Base-by-base conservation (phyloP, 1,140 invertebrate genomes). In the Drosophila bipectinata region DNA sequence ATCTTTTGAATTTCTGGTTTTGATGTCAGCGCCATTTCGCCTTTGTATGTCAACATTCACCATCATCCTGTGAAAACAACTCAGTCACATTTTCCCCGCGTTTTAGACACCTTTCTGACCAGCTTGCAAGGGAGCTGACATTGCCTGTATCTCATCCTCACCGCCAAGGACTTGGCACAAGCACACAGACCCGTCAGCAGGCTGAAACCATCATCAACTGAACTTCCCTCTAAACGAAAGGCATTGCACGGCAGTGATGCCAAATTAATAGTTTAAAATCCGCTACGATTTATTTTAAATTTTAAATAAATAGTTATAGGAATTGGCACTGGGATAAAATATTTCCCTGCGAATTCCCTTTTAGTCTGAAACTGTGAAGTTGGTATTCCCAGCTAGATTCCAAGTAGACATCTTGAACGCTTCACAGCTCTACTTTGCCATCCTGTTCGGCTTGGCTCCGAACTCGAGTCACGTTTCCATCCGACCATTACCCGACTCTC, bases 381-480 rank as follows among this genome's bases (percentile, higher is more conserved):
- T 24, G 44, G 18, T 47, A 24, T 47, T 47, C 8, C 24, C 18
- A 10, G 44, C 18, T 21, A 8, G 12, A 53, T 2, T 15, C 24
- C 26, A 61, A 39, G 26, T 21, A 28, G 78, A 64, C 63, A 78
- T 79, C 75, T 75, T 83, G 53, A 68, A 59, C 79, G 39, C 34
- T 15, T 53, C 34, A 30, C 47, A 30, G 18, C 26, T 34, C 41
- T 48, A 45, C 34, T 28, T 26, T 39, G 54, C 49, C 44, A 54
- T 76, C 58, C 74, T 68, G 74, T 51, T n/a, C n/a, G 78, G 82
- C 68, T 85, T 87, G 57, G 64, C 82, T 78, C 78, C 82, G 53
- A 47, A 81, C 44, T 69, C 57, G 45, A 78, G 82, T 87, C 82
- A 88, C 82, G 82, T 85, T 75, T 66, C 66, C 77, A 57, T 78